Percentiles rank a stretch among this genome's conserved stretches.
phyloP scores from a whole-genome alignment of 1,140 invertebrate genomes.

The Drosophila bifasciata region DNA sequence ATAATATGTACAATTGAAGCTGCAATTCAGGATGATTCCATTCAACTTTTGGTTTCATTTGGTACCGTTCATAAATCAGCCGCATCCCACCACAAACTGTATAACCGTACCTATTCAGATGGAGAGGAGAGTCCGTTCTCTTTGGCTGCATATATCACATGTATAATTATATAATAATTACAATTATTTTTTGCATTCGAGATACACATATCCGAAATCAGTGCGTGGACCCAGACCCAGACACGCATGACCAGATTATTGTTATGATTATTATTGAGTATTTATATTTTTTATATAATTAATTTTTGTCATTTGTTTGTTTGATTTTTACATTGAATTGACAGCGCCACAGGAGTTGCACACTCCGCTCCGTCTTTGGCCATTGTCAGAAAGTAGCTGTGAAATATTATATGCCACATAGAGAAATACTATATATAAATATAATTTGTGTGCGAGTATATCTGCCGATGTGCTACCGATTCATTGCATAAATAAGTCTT shows the following conservation, averaged over 20 bases:
- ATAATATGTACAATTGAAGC: conserved; percentile 42
- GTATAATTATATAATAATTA: conserved; percentile 71
- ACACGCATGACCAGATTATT: conserved; percentile 61
- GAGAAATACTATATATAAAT: neutral
- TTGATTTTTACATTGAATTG: conserved; percentile 59
- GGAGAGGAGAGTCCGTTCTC: neutral
- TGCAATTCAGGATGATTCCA: conserved; percentile 33
- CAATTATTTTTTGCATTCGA: conserved; percentile 53
- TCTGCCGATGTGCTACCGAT: neutral
- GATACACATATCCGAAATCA: conserved; percentile 64
- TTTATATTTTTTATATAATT: conserved; percentile 57
- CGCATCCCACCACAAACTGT: no score
- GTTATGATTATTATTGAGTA: conserved; percentile 56
- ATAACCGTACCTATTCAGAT: neutral
- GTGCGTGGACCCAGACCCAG: conserved; percentile 25
- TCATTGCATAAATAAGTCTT: conserved; percentile 74
- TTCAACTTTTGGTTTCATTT: conserved; percentile 35
- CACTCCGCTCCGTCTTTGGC: conserved; percentile 14
- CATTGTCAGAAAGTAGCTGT: conserved; percentile 66
- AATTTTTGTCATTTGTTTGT: conserved; percentile 56
- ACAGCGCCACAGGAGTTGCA: conserved; percentile 14
- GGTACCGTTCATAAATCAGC: conserved; percentile 32
- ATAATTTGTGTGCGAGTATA: conserved; percentile 10
- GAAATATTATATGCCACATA: conserved; percentile 62
- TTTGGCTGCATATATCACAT: conserved; percentile 17